Base-by-base conservation (phyloP, 2,113 vertebrate species). In the Pteropus alecto region DNA sequence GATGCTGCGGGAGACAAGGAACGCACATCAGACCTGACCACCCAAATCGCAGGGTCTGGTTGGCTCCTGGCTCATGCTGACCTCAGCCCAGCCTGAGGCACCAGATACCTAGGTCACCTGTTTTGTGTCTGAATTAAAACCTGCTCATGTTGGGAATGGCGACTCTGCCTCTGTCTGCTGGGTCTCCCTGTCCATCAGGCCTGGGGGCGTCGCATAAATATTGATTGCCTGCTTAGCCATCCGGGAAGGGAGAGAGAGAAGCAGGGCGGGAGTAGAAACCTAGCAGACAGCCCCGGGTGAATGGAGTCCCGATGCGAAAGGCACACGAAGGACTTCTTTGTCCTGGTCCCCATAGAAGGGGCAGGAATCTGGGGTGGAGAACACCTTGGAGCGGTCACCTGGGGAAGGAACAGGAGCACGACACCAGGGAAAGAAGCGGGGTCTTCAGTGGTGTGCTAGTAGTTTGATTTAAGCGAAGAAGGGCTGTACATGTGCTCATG, bases 161-260 rank as follows among this genome's bases (percentile, higher is more conserved):
- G 2, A 3, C 85, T 24, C 35, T 18, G 16, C 77, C 41, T 74
- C 48, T 90, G 87, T 35, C 54, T 38, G 33, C 61, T 9, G 15
- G 48, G 74, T 71, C 63, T 90, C 16, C 78, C 77, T 24, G 67
- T 30, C 81, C 51, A 24, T 90, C 33, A 60, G 67, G 84, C 84
- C 90, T 96, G 65, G 63, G 16, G 24, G 73, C 85, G 30, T 70
- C 87, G 41, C 73, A 79, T 82, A 78, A 74, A 71, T 89, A 93
- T 54, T 74, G 82, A 95, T 89, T 18, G 65, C 93, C 85, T 96
- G 93, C 46, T 95, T 46, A 76, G 87, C 83, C 74, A 81, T 83
- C 95, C 2, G 8, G 30, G 91, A 79, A 65, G 94, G 43, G 82
- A 43, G 60, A 65, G 46, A 19, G 58, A 3, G 26, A 46, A 22